These are phyloP conservation scores for Prolemur simus DNA, from an alignment of 2,113 vertebrate genomes.

Conservation along the genomic window DNA sequence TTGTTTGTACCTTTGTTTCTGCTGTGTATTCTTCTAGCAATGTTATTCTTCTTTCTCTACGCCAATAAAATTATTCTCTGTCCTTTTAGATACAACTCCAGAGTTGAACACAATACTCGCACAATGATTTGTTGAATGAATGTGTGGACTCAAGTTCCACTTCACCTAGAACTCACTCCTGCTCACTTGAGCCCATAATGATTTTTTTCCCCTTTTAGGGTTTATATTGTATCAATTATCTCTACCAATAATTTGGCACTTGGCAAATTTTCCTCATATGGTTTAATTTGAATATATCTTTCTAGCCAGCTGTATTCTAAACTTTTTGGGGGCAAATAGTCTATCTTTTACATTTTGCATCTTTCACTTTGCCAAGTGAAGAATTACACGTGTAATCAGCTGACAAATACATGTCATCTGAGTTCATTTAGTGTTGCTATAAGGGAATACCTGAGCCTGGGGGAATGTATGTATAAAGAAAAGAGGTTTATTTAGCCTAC, in stretches of 20 bases:
- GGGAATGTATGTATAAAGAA: not conserved
- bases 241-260: not conserved
- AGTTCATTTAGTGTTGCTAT: not conserved
- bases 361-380: not conserved
- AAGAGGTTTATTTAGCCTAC: not conserved
- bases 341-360: not conserved
- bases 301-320: not conserved
- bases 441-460: not conserved
- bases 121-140: not conserved
- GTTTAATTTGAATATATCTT: not conserved
- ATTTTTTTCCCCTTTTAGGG: not conserved
- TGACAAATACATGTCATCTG: not conserved
- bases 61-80: not conserved
- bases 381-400: not conserved
- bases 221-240: not conserved
- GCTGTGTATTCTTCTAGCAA: not conserved
- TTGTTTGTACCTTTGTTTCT: constrained; percentile 32
- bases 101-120: not conserved
- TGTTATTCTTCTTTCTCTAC: not conserved
- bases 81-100: not conserved
- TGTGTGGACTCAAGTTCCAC: not conserved
- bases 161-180: not conserved
- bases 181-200: not conserved
- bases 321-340: not conserved
- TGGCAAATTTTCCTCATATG: not conserved